Base-by-base conservation (phyloP, 2,797 vertebrate species). In the Acestrorhynchus altus region DNA sequence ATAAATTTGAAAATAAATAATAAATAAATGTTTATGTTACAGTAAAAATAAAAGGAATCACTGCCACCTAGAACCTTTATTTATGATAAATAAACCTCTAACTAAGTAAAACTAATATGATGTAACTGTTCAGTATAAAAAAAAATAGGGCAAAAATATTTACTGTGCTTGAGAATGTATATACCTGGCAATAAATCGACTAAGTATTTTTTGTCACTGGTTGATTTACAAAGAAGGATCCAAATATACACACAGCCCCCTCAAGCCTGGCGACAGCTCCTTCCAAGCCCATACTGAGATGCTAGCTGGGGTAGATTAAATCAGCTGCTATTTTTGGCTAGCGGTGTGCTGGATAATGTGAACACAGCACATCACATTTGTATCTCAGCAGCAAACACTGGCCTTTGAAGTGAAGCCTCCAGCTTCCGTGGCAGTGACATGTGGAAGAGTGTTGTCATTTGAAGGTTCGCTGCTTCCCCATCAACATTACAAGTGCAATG, bases 281-380 rank as follows among this genome's bases (percentile, higher is more conserved):
- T 52, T 74, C 68, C 13, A 59, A 71, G 65, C 74, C 16, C 7
- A 60, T 28, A 39, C 49, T 44, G 61, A 42, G 75, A 80, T 16
- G 42, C 61, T 78, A 63, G 49, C 77, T 75, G 63, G 49, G 57
- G 52, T 72, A 80, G 71, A 84, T 78, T 77, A 68, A 77, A 78
- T 78, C 71, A 68, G 76, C 46, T 64, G 54, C 74, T 82, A 82
- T 84, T 76, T 77, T 82, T 80, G 35, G 67, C 51, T 63, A 79
- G 75, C 52, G 16, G 40, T 75, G 22, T 52, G 70, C 68, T 39
- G 57, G 67, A 77, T 79, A 64, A 64, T 76, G 72, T 67, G 39
- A 63, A 66, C 60, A 69, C 28, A 22, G 65, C 56, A 64, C 26
- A 74, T 77, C 66, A 64, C 49, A 72, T 74, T 70, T 72, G 78